Evolutionary conservation across 2,113 vertebrate genomes (phyloP).

Genomic region (Danio rerio): GRCz12tu NC_133190.1:24828501-24829000

Average conservation of each 20-base stretch:
- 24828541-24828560: neutral
- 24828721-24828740: neutral
- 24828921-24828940: neutral
- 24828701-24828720: slow-evolving; percentile 21
- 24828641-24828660: slow-evolving; percentile 26
- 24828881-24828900: slow-evolving; percentile 29
- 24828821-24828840: slow-evolving; percentile 55
- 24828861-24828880: slow-evolving; percentile 41
- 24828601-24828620: slow-evolving; percentile 16
- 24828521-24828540: slow-evolving; percentile 29
- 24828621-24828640: slow-evolving; percentile 1
- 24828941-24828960: neutral
- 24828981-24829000: neutral
- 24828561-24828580: neutral
- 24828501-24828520: slow-evolving; percentile 46
- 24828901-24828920: neutral
- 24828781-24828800: slow-evolving; percentile 6
- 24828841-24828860: slow-evolving; percentile 57
- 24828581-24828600: slow-evolving; percentile 35
- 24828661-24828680: neutral
- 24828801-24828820: slow-evolving; percentile 3
- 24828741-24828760: neutral
- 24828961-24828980: neutral
- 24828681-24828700: slow-evolving; percentile 14
- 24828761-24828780: neutral